These are phyloP conservation scores for Caenorhabditis becei DNA, from an alignment of 2,888 invertebrate species.

Conservation along the genomic window DNA sequence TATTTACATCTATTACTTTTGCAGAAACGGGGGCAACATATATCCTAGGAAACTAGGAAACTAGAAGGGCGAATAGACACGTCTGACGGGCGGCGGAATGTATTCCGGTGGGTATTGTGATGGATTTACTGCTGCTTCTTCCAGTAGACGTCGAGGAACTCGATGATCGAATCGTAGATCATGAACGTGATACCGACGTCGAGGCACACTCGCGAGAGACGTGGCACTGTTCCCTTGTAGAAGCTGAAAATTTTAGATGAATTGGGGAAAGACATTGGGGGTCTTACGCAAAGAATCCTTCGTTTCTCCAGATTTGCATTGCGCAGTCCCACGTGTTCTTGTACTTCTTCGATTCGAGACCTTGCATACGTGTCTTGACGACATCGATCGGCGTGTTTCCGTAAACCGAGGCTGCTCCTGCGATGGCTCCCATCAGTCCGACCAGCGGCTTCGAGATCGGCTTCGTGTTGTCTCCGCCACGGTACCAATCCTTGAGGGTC, in stretches of 20 bases:
- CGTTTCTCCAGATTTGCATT: slow-evolving; percentile 92
- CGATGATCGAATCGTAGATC: slow-evolving; percentile 99
- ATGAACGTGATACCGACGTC: slow-evolving; percentile 99
- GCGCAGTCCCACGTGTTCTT: slow-evolving; percentile 95
- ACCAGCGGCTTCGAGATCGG: slow-evolving; percentile 79
- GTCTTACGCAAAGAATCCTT: slow-evolving; percentile 89
- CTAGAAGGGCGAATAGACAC: slow-evolving; percentile 16
- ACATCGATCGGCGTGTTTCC: slow-evolving; percentile 98
- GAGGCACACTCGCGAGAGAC: slow-evolving; percentile 94
- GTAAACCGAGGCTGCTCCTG: slow-evolving; percentile 96
- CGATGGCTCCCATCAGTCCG: slow-evolving; percentile 93
- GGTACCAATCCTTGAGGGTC: slow-evolving; percentile 86
- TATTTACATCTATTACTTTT: slow-evolving; percentile 45
- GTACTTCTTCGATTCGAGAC: slow-evolving; percentile 96
- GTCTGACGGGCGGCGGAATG: slow-evolving; percentile 17
- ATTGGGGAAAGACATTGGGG: background rate
- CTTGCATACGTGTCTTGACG: slow-evolving; percentile 99
- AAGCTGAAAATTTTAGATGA: slow-evolving; percentile 85
- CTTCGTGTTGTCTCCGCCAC: slow-evolving; percentile 77
- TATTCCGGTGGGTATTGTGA: background rate
- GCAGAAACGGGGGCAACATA: slow-evolving; percentile 3
- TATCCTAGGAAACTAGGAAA: slow-evolving; percentile 31
- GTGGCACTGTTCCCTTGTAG: slow-evolving; percentile 98
- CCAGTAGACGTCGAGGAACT: slow-evolving; percentile 89
- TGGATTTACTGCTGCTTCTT: slow-evolving; percentile 56